Evolutionary conservation across 2,797 vertebrate species (phyloP), one percentile per base, ranked within the genome.

Genomic region (Margarornis squamiger): DNA sequence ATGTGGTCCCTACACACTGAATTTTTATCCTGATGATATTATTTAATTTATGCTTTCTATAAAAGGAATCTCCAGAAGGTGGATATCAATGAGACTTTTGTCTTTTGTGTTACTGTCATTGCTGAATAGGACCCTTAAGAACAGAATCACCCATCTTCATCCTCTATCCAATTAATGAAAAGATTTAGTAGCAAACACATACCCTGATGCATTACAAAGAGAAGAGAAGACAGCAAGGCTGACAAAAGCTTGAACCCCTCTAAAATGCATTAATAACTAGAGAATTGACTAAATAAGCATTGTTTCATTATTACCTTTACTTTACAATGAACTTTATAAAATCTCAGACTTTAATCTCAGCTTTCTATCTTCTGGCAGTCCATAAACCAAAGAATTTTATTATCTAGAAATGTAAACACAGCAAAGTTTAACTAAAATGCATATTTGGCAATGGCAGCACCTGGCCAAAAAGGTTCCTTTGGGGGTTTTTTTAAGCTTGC

Each of bases 331-430:
- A 58, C 30, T 34, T 43, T 88, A 91, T 92, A 67, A 88, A 93
- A 95, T 65, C 17, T 6, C 16, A 93, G 79, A 81, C 59, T 71
- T 68, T 82, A 93, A 95, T 90, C 90, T 95, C 83, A 74, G 59
- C 63, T 79, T 93, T 93, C 71, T 82, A 80, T 92, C 83, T 74
- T 57, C 63, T 74, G 80, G 45, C 67, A 93, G 83, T 80, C 46
- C 41, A 77, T 90, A 94, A 97, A 95, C 57, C n/a, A 85, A 93
- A 85, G 15, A 93, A 89, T 95, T 95, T 90, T 94, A 93, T 91
- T 86, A 95, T 75, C 92, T 84, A 86, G 76, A 92, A 94, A 92
- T 34, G 80, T 87, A 96, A 95, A 96, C 71, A 97, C 32, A 65
- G 48, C 18, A 54, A 84, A 81, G 79, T 82, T 88, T 84, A 92